These are phyloP conservation scores for Parazoanthus atlanticus DNA, from an alignment of 92 coral and sea anemone species.

Conservation along the genomic window DNA sequence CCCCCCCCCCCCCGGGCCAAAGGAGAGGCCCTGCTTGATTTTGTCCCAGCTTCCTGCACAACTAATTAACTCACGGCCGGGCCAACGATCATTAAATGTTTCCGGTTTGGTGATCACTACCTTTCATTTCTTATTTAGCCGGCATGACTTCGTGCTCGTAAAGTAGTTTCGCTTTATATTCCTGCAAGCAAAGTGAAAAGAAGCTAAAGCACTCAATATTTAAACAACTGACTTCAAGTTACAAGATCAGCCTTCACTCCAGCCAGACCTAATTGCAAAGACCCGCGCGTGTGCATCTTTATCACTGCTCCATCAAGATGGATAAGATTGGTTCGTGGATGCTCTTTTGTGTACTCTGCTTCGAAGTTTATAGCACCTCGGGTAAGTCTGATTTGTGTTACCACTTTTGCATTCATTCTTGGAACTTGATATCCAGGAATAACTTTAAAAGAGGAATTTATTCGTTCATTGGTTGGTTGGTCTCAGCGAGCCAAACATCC, in stretches of 20 bases:
- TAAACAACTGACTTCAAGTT: not conserved
- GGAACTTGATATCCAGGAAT: not conserved
- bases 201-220: not conserved
- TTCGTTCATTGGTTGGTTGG: not conserved
- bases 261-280: not conserved
- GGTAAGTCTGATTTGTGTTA: conserved; percentile 11
- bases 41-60: not conserved
- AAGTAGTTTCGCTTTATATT: not conserved
- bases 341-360: not conserved
- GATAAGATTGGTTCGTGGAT: not conserved
- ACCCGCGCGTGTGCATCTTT: not conserved
- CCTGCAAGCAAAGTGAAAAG: not conserved
- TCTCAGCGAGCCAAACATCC: not conserved
- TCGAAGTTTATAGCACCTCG: not conserved
- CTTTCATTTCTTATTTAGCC: not conserved
- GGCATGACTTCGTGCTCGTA: conserved; percentile 8
- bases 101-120: conserved; percentile 10
- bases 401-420: not conserved
- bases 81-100: not conserved
- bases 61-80: not conserved
- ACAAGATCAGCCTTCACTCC: not conserved
- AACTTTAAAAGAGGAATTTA: not conserved
- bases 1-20: too few species aligned
- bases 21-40: not conserved
- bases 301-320: not conserved